Evolutionary conservation across 1,140 invertebrate genomes (phyloP), one percentile per base, ranked within the genome.

Genomic region (Penaeus vannamei): DNA sequence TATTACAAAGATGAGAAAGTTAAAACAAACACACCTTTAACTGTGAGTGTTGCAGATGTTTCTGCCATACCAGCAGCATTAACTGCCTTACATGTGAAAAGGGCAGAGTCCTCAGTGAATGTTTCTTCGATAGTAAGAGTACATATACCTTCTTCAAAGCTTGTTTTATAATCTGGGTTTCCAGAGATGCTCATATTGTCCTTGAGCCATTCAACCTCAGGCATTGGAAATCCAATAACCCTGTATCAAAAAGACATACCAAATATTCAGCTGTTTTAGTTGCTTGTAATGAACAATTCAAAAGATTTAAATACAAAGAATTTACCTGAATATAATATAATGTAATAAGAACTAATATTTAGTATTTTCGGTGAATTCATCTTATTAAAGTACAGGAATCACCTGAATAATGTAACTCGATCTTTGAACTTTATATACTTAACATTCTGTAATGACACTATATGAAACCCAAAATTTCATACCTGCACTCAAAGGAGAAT

Each of bases 31-130:
- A 22, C 91, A 94, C 96, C 96, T 94, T 96, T 96, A 1, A 98
- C 97, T 60, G 94, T 95, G 20, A 98, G 93, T 46, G 94, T 94
- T 22, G 96, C 97, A 81, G 94, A 95, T 0, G 96, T 97, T 93
- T 97, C 96, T 1, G 95, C 95, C 53, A 93, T 93, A n/a, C 96
- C 97, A 79, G 94, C 94, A 20, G 93, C 93, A 93, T 97, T 97
- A 8, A 93, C 94, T 36, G 96, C 96, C 91, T 94, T 94, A 90
- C 96, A 96, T 1, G 95, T 96, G 92, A 97, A 98, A 62, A 93
- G 94, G 0, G 96, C 96, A 2, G 96, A 96, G 93, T 98, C 97
- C 93, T 97, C 97, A 17, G 95, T 94, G 91, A 97, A 97, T 1
- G 95, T 96, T 93, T 97, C 96, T 91, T 96, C 96, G 89, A 97